These are phyloP conservation scores for Agriopis aurantiaria DNA, from an alignment of 2,888 invertebrate genomes.

Conservation along the genomic window DNA sequence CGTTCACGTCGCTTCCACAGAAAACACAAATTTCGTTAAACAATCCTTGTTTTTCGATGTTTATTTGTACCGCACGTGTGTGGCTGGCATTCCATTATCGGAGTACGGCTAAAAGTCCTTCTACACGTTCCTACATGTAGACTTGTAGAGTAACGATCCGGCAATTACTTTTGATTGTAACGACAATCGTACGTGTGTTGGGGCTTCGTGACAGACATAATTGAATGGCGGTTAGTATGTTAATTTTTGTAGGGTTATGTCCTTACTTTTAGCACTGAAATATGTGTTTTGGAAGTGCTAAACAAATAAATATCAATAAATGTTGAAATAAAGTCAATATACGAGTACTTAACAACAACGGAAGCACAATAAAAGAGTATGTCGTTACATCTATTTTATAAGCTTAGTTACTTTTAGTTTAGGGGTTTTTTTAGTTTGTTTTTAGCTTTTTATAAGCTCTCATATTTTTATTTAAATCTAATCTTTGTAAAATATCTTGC, in stretches of 20 bases:
- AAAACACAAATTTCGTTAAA: conserved; percentile 30
- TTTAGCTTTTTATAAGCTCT: too few species aligned
- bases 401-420: too few species aligned
- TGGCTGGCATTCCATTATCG: conserved; percentile 35
- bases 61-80: conserved; percentile 26
- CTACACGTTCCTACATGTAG: conserved; percentile 23
- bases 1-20: conserved; percentile 11
- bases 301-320: neutral
- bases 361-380: too few species aligned
- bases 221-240: conserved; percentile 25
- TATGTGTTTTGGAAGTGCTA: neutral
- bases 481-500: too few species aligned
- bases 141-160: conserved; percentile 28
- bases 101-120: conserved; percentile 25
- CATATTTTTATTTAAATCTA: too few species aligned
- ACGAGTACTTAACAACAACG: too few species aligned
- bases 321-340: too few species aligned
- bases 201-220: conserved; percentile 29
- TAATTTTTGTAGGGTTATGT: conserved; percentile 19
- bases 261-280: neutral
- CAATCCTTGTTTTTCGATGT: conserved; percentile 31
- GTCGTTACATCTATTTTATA: too few species aligned
- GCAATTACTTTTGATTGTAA: conserved; percentile 39
- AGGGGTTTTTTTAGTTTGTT: too few species aligned
- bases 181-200: conserved; percentile 30